These are phyloP conservation scores for Salvelinus alpinus DNA, from an alignment of 2,113 vertebrate genomes.

Conservation along the genomic window DNA sequence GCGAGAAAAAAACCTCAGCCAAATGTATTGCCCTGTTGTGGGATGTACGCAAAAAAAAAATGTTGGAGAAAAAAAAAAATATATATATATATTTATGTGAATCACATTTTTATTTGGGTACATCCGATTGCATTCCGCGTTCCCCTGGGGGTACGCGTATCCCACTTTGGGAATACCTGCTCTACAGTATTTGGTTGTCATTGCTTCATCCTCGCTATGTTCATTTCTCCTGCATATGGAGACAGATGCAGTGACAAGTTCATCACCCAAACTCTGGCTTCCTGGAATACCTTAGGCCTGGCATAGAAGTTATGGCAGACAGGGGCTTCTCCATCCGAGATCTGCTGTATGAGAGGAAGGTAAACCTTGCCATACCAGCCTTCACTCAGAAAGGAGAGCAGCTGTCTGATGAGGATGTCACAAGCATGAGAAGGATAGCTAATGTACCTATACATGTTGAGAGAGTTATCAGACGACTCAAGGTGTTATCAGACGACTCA, in stretches of 20 bases:
- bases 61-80: too few species aligned
- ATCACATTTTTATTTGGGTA: too few species aligned
- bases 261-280: constrained; percentile 21
- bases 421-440: constrained; percentile 9
- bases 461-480: constrained; percentile 14
- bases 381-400: constrained; percentile 15
- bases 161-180: not conserved
- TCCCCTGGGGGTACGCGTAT: too few species aligned
- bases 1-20: too few species aligned
- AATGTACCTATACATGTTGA: constrained; percentile 30
- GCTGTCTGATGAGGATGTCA: constrained; percentile 21
- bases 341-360: constrained; percentile 14
- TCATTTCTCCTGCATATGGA: not conserved
- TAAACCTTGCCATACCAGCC: constrained; percentile 22
- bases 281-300: constrained; percentile 18
- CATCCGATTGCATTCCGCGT: too few species aligned
- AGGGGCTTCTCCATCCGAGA: constrained; percentile 16
- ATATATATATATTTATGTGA: too few species aligned
- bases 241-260: constrained; percentile 21
- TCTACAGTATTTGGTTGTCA: constrained; percentile 12
- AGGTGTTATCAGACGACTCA: constrained; percentile 1
- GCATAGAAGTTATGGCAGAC: constrained; percentile 25
- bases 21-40: too few species aligned
- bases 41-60: too few species aligned
- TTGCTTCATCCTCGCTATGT: not conserved